phyloP scores from a whole-genome alignment of 2,113 vertebrate genomes.

The Nematolebias whitei region DNA sequence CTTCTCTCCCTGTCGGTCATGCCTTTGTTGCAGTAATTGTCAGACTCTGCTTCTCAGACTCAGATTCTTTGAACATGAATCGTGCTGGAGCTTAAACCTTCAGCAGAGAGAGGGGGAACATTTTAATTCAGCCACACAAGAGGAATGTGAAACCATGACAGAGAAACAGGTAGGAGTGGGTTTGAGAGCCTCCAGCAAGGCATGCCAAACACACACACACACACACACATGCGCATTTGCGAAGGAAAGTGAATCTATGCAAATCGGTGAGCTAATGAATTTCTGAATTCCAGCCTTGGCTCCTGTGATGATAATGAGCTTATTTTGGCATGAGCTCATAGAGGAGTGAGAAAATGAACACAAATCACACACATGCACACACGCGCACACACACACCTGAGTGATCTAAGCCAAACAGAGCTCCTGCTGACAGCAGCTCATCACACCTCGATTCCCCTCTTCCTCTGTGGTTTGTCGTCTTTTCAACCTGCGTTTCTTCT shows the following conservation, averaged over 20 bases:
- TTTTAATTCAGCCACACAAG: constrained; percentile 64
- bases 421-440: constrained; percentile 63
- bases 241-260: constrained; percentile 51
- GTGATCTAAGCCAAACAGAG: constrained; percentile 45
- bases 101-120: constrained; percentile 49
- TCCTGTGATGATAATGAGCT: constrained; percentile 74
- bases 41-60: constrained; percentile 57
- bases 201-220: constrained; percentile 32
- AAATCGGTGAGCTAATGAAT: constrained; percentile 71
- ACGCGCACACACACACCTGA: constrained; percentile 15
- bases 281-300: constrained; percentile 66
- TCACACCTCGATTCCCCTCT: constrained; percentile 51
- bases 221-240: constrained; percentile 18
- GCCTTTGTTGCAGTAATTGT: constrained; percentile 72
- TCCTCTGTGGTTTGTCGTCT: constrained; percentile 13
- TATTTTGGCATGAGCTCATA: constrained; percentile 73
- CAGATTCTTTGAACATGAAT: constrained; percentile 67
- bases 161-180: constrained; percentile 63
- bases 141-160: constrained; percentile 51
- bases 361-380: constrained; percentile 19
- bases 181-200: constrained; percentile 54
- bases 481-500: constrained; percentile 12
- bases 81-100: constrained; percentile 53
- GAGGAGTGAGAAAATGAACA: constrained; percentile 48
- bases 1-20: constrained; percentile 67